Percentiles rank a stretch among this genome's conserved stretches.
phyloP scores from a whole-genome alignment of 1,140 invertebrate species.

The Acromyrmex heyeri region DNA sequence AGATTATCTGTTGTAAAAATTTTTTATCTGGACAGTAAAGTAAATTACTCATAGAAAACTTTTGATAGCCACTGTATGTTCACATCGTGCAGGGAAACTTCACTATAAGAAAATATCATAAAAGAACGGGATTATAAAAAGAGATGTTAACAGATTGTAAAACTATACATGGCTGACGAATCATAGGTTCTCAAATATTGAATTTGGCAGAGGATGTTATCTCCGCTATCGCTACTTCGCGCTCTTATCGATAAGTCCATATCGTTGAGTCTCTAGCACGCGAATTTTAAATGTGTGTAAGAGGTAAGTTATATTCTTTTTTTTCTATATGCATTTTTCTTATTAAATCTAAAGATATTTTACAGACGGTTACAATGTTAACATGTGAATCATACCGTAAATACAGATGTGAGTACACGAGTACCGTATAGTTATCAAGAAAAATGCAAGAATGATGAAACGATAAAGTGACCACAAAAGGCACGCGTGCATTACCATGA shows the following conservation, averaged over 20 bases:
- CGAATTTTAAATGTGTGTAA: constrained; percentile 23
- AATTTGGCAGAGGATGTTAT: constrained; percentile 36
- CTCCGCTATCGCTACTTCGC: constrained; percentile 48
- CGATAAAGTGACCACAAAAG: constrained; percentile 10
- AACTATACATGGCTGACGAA: constrained; percentile 30
- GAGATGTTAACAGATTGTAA: constrained; percentile 23
- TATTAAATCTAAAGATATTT: background rate
- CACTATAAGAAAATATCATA: background rate
- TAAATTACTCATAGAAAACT: too few species aligned
- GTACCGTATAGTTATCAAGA: background rate
- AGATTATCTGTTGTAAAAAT: too few species aligned
- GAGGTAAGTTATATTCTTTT: background rate
- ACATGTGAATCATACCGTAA: background rate
- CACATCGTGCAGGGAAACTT: background rate
- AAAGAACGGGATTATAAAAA: background rate
- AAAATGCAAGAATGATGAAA: constrained; percentile 26
- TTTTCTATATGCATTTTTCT: background rate
- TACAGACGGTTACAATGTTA: background rate
- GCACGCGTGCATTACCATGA: background rate
- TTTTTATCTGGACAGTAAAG: too few species aligned
- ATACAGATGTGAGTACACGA: constrained; percentile 5
- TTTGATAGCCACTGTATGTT: background rate
- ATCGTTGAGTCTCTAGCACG: constrained; percentile 9
- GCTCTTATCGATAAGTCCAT: constrained; percentile 46
- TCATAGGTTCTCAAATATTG: constrained; percentile 59